Base-by-base conservation (phyloP, 2,797 vertebrate genomes). In the Pseudotriccus pelzelni region DNA sequence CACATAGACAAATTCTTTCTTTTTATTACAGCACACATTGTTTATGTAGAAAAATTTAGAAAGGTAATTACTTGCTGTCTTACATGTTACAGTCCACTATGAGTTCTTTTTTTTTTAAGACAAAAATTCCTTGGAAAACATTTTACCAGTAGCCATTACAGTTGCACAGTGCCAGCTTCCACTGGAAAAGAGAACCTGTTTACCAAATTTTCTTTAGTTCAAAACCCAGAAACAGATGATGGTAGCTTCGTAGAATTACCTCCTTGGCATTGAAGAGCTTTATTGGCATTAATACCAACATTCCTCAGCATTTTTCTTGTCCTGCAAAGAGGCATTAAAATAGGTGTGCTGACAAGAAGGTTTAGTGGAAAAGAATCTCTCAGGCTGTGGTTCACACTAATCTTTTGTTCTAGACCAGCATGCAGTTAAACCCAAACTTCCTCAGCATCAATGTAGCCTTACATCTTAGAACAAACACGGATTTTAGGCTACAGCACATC, bases 41-140 rank as follows among this genome's bases (percentile, higher is more conserved):
- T 93, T 96, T 94, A 95, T 52, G 75, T 74, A 82, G 66, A 80
- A 95, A 93, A 89, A 89, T n/a, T 46, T 94, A 72, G 24, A 49
- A 94, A 91, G 43, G n/a, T 90, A 86, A 80, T 72, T 62, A 83
- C 78, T 73, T 82, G 17, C 46, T 85, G 46, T 18, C 36, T 93
- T 78, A n/a, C 23, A 41, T 37, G 14, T 68, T 83, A 52, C 22
- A 70, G 47, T 90, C 81, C 17, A 27, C 32, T 83, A 46, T 75
- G 24, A 3, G 23, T 14, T 84, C 64, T 49, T 39, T 24, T 53
- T 56, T 47, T 91, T 95, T 64, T 50, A 56, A 27, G 34, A 47
- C 8, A 34, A 50, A 88, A 55, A 46, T 14, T 62, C 52, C 5
- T 87, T 73, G 23, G 46, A 83, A 93, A 78, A 16, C 14, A 46